phyloP scores from a whole-genome alignment of 2,888 invertebrate genomes.

The Dasypolia templi region DNA sequence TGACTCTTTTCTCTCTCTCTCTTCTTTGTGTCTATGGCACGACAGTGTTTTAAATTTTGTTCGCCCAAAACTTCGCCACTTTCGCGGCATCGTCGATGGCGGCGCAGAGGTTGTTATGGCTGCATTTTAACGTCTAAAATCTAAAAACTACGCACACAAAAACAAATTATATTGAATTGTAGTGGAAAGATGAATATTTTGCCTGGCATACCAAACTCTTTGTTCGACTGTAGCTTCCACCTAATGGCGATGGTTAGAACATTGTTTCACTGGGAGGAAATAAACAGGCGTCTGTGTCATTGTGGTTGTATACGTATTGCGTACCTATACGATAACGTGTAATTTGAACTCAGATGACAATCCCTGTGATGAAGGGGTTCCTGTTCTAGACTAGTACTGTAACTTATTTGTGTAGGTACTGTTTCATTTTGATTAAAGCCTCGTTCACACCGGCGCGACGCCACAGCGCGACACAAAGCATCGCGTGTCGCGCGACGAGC shows the following conservation, averaged over 20 bases:
- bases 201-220: neutral
- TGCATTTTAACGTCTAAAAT: neutral
- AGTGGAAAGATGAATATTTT: neutral
- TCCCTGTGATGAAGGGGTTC: constrained; percentile 24
- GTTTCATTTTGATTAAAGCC: constrained; percentile 21
- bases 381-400: constrained; percentile 25
- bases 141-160: neutral
- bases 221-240: constrained; percentile 16
- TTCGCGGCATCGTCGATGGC: neutral
- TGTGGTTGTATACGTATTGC: constrained; percentile 48
- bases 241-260: constrained; percentile 54
- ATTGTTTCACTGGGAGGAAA: constrained; percentile 53
- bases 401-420: constrained; percentile 9
- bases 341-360: constrained; percentile 49
- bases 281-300: constrained; percentile 48
- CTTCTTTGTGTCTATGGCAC: neutral
- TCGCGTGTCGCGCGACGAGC: no score
- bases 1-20: neutral
- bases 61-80: neutral
- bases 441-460: no score
- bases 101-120: neutral
- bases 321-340: constrained; percentile 44
- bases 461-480: no score
- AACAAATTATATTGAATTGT: no score
- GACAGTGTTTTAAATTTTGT: neutral